phyloP scores from a whole-genome alignment of 2,113 vertebrate species.

The Oreochromis tanganicae region DNA sequence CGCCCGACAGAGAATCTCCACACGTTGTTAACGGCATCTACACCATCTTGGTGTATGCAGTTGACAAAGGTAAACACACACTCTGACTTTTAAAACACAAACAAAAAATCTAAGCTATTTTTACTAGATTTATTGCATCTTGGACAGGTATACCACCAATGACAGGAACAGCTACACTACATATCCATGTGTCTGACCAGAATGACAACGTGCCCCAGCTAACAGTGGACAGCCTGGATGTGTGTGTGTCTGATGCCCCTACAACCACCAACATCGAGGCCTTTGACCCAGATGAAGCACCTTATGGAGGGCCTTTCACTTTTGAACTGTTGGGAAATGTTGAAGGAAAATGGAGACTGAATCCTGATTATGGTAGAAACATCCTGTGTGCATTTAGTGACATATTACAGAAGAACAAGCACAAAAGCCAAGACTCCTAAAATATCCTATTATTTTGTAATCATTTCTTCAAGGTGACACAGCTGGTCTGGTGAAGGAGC shows the following conservation, averaged over 20 bases:
- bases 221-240: background rate
- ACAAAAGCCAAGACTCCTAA: background rate
- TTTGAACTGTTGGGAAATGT: constrained; percentile 55
- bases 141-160: constrained; percentile 26
- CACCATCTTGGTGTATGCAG: constrained; percentile 34
- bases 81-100: background rate
- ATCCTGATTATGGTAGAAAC: constrained; percentile 42
- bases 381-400: background rate
- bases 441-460: background rate
- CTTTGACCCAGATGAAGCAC: constrained; percentile 41
- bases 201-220: constrained; percentile 46
- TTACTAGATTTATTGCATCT: background rate
- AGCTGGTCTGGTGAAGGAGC: constrained; percentile 44
- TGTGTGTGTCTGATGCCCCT: constrained; percentile 19
- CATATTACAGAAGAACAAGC: background rate
- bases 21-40: constrained; percentile 42
- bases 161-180: constrained; percentile 44
- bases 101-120: background rate
- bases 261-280: constrained; percentile 52
- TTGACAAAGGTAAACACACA: constrained; percentile 42
- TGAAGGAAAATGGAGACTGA: constrained; percentile 51
- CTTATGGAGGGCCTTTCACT: constrained; percentile 51
- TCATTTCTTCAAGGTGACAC: constrained; percentile 20
- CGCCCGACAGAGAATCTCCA: constrained; percentile 47
- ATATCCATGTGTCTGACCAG: constrained; percentile 14